Evolutionary conservation across 2,113 vertebrate genomes (phyloP).

Genomic region (Holacanthus passer): DNA sequence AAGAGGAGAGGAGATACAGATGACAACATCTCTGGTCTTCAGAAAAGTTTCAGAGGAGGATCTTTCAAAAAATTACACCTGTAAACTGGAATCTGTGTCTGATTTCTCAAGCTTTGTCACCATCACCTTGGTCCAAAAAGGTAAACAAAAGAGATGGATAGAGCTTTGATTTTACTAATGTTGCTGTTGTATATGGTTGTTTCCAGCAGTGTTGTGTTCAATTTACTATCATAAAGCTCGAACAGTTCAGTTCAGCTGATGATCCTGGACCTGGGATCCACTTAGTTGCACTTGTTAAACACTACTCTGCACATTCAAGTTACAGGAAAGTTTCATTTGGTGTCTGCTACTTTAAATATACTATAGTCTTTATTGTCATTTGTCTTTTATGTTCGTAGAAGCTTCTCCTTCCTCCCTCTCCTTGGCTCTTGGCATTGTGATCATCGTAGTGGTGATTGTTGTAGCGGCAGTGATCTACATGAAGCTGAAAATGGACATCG

Average conservation of each 20-base stretch:
- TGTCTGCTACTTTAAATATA: too few species aligned
- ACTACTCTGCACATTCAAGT: too few species aligned
- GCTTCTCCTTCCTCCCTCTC: neutral
- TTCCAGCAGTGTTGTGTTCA: too few species aligned
- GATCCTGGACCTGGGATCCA: too few species aligned
- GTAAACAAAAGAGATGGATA: slow-evolving; percentile 10
- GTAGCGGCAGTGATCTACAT: slow-evolving; percentile 46
- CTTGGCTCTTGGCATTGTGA: slow-evolving; percentile 21
- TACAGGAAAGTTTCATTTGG: too few species aligned
- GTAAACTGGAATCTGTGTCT: slow-evolving; percentile 17
- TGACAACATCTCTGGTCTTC: slow-evolving; percentile 56
- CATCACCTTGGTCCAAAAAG: slow-evolving; percentile 42
- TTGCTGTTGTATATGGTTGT: neutral
- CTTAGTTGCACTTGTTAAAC: too few species aligned
- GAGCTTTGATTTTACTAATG: neutral
- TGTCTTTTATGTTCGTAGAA: slow-evolving; percentile 27
- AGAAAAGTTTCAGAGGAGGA: slow-evolving; percentile 43
- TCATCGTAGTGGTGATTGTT: slow-evolving; percentile 3
- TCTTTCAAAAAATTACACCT: slow-evolving; percentile 55
- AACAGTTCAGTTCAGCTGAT: too few species aligned
- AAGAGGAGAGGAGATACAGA: rapidly evolving
- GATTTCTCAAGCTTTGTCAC: neutral
- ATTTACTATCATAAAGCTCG: too few species aligned
- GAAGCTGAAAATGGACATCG: slow-evolving; percentile 67
- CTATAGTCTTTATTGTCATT: too few species aligned